A percentile compares a stretch with the other conserved stretches of the same genome.
These are phyloP conservation scores for Glyphotaelius pellucidus DNA, from an alignment of 2,888 invertebrate genomes.

Conservation along the genomic window DNA sequence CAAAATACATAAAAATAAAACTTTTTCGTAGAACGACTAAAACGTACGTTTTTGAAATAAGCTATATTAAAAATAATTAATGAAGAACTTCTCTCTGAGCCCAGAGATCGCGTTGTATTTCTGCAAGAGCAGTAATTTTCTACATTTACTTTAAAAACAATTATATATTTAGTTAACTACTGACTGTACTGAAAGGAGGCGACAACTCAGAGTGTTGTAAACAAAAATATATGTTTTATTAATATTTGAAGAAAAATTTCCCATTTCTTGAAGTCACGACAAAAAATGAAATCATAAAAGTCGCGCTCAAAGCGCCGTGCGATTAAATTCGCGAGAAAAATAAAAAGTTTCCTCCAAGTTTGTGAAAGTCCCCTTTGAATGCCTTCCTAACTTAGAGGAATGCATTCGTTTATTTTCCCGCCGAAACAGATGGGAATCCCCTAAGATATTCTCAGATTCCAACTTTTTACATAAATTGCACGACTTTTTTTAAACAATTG, in stretches of 20 bases:
- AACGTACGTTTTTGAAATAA: too few species aligned
- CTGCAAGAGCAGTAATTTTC: too few species aligned
- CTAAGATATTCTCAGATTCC: slow-evolving; percentile 50
- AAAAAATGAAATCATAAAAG: slow-evolving; percentile 32
- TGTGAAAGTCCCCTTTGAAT: slow-evolving; percentile 46
- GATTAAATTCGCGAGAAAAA: slow-evolving; percentile 60
- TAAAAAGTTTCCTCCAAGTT: slow-evolving; percentile 54
- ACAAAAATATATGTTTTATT: neutral
- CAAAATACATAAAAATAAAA: too few species aligned
- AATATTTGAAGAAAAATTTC: neutral
- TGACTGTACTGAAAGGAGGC: neutral
- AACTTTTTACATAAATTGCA: slow-evolving; percentile 54
- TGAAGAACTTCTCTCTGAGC: too few species aligned
- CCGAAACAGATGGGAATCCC: slow-evolving; percentile 54
- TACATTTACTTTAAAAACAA: too few species aligned
- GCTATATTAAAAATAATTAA: too few species aligned
- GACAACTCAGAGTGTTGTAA: neutral
- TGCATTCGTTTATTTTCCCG: slow-evolving; percentile 62
- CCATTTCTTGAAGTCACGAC: neutral
- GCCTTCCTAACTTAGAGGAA: slow-evolving; percentile 46
- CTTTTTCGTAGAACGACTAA: too few species aligned
- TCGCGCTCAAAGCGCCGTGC: slow-evolving; percentile 19
- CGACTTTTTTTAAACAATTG: slow-evolving; percentile 22
- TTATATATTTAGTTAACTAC: too few species aligned
- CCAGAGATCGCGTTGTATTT: too few species aligned